phyloP scores from a whole-genome alignment of 2,888 invertebrate species.

The Hanleya hanleyi region DNA sequence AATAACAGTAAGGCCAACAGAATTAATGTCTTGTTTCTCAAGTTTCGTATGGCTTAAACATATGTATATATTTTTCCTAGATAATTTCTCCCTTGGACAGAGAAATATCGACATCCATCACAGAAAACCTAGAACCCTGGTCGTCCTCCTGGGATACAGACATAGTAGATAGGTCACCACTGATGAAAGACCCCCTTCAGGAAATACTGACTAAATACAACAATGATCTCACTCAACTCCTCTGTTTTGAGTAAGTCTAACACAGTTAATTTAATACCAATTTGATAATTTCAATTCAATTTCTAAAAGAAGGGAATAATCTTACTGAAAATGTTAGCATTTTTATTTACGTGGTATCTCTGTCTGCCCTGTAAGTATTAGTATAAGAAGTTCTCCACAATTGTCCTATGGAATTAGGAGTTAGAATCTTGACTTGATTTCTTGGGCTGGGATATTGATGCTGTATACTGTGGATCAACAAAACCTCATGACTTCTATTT shows the following conservation, averaged over 20 bases:
- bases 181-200: slow-evolving; percentile 82
- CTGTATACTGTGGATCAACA: too few species aligned
- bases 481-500: too few species aligned
- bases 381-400: too few species aligned
- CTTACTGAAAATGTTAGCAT: neutral
- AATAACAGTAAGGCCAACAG: too few species aligned
- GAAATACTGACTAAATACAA: slow-evolving; percentile 77
- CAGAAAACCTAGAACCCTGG: slow-evolving; percentile 84
- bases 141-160: slow-evolving; percentile 85
- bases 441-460: too few species aligned
- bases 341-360: neutral
- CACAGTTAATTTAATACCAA: neutral
- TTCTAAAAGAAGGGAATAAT: too few species aligned
- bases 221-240: slow-evolving; percentile 46
- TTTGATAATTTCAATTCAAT: too few species aligned
- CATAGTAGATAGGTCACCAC: slow-evolving; percentile 71
- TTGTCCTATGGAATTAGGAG: too few species aligned
- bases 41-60: too few species aligned
- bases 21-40: too few species aligned
- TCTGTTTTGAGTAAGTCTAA: slow-evolving; percentile 48
- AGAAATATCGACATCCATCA: slow-evolving; percentile 86
- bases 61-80: slow-evolving; percentile 76
- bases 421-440: too few species aligned
- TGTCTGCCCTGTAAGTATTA: too few species aligned
- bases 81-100: slow-evolving; percentile 94